Evolutionary conservation across 2,888 invertebrate species (phyloP), one percentile per base, ranked within the genome.

Genomic region (Meliscaeva auricollis): DNA sequence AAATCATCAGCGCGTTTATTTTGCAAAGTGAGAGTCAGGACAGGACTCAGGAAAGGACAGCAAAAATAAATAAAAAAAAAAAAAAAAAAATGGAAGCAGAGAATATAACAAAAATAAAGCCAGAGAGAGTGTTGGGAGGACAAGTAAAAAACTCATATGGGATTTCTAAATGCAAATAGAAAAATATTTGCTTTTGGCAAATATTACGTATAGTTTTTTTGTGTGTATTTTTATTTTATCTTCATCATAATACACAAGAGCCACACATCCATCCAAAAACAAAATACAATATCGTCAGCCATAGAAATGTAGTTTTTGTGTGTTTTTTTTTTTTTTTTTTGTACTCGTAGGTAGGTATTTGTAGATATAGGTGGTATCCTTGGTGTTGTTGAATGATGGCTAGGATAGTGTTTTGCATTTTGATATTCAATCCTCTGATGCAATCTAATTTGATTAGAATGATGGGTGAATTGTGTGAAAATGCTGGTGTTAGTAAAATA

Each of bases 91-190:
- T n/a, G n/a, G n/a, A 64, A 46, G 2, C 3, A n/a, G 13, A 48
- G 48, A 56, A 44, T 32, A 41, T 32, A 41, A n/a, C 8, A n/a
- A 50, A 50, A 73, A 68, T 41, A 60, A 60, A 56, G 17, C 66
- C 32, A n/a, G 35, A 15, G n/a, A 54, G 60, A 52, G 58, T 79
- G 60, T 68, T 44, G 17, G 38, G 52, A 30, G 38, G 52, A 74
- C 72, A 74, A 79, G 60, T 52, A 74, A 32, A 41, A 38, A 68
- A 72, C 72, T 77, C 66, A 68, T 60, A 77, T 58, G 68, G 79
- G 74, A 70, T 79, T 83, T 79, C 64, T 79, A 79, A 66, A 66
- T 74, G 74, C 50, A 75, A 79, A 78, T 74, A 79, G 74, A 83
- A 64, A 83, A 83, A 83, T 79, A 74, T 83, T 83, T 83, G 74